These are phyloP conservation scores for Ichneumoninae sp. DNA, from an alignment of 2,888 invertebrate species.

Conservation along the genomic window DNA sequence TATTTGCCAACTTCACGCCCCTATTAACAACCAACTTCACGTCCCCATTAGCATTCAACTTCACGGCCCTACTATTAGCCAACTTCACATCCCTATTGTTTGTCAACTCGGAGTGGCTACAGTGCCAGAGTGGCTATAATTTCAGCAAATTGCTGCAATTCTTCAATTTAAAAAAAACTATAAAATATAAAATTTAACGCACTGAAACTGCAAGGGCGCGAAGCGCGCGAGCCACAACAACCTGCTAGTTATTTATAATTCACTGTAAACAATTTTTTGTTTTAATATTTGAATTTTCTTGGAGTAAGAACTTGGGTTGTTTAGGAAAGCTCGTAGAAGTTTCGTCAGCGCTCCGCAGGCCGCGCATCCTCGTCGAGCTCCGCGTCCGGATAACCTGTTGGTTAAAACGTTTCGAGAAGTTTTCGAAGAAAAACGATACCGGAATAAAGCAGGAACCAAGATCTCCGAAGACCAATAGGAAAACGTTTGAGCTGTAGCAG, in stretches of 20 bases:
- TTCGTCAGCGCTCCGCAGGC: constrained; percentile 60
- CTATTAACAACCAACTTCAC: too few species aligned
- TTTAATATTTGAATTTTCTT: background rate
- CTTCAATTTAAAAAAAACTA: too few species aligned
- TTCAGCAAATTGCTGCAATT: too few species aligned
- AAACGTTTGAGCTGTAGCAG: constrained; percentile 60
- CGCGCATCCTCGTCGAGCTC: constrained; percentile 28
- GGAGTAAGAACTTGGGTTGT: background rate
- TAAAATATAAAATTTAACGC: too few species aligned
- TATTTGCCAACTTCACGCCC: too few species aligned
- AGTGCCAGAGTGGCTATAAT: too few species aligned
- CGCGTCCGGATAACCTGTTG: constrained; percentile 68
- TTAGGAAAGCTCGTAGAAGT: constrained; percentile 4
- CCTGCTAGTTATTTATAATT: background rate
- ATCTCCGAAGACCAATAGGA: constrained; percentile 54
- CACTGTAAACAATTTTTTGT: background rate
- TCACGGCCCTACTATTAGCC: too few species aligned
- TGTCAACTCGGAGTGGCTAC: too few species aligned
- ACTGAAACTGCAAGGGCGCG: too few species aligned
- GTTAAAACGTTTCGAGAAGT: constrained; percentile 67
- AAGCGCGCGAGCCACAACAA: too few species aligned
- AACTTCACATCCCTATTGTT: too few species aligned
- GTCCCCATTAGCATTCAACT: too few species aligned
- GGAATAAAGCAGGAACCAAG: background rate
- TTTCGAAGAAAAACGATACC: constrained; percentile 66